These are phyloP conservation scores for Spilosoma lubricipeda DNA, from an alignment of 2,888 invertebrate genomes.

Conservation along the genomic window DNA sequence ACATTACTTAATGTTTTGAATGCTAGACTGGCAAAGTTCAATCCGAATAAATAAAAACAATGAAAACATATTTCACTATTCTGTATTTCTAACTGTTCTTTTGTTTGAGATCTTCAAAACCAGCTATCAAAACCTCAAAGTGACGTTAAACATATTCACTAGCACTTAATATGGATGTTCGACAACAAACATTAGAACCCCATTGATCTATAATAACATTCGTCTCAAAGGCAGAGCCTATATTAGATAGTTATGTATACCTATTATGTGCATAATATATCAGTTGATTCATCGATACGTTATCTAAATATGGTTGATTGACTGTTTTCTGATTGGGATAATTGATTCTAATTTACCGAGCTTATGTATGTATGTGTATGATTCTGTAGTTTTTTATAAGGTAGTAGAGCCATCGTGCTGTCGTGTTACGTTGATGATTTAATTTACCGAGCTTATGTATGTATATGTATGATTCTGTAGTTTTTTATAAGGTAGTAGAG, in stretches of 20 bases:
- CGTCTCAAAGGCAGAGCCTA: conserved; percentile 15
- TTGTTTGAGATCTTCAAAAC: no score
- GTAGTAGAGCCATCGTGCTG: no score
- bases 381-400: no score
- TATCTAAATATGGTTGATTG: not conserved
- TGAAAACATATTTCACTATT: not conserved
- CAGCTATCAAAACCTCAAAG: not conserved
- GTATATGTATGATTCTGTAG: not conserved
- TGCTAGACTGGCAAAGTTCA: not conserved
- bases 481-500: no score
- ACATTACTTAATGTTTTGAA: not conserved
- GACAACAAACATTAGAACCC: conserved; percentile 15
- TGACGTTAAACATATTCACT: not conserved
- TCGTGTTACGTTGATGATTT: no score
- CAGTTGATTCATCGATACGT: not conserved
- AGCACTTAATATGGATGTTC: conserved; percentile 5
- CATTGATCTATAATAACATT: conserved; percentile 17
- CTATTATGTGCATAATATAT: conserved; percentile 26
- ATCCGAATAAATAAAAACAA: not conserved
- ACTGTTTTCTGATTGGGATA: conserved; percentile 8
- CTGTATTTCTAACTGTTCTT: no score
- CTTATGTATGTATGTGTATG: not conserved
- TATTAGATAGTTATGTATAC: conserved; percentile 26
- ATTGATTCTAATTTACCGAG: not conserved
- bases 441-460: not conserved